Percentiles rank a stretch among this genome's conserved stretches.
Evolutionary conservation across 2,797 vertebrate species (phyloP).

Genomic region (Propithecus perrieri): DNA sequence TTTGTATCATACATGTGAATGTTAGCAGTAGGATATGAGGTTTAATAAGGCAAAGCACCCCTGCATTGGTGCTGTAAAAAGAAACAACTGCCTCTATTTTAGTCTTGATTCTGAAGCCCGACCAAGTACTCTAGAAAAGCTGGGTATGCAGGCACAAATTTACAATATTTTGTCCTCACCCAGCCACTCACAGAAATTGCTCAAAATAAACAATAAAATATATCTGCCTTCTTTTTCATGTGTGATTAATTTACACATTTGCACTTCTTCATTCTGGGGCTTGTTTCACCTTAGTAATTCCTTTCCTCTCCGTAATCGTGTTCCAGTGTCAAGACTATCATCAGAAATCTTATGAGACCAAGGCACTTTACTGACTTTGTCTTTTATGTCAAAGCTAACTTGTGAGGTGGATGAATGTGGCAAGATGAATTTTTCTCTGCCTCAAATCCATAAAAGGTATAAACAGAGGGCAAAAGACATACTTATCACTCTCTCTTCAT

Average conservation of each 20-base stretch:
- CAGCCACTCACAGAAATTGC: constrained; percentile 27
- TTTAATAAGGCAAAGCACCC: constrained; percentile 32
- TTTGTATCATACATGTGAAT: background rate
- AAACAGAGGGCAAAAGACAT: background rate
- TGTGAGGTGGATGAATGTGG: background rate
- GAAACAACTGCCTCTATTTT: background rate
- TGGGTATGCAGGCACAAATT: background rate
- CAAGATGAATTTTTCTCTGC: background rate
- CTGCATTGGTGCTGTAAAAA: background rate
- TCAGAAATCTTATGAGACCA: background rate
- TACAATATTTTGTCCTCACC: background rate
- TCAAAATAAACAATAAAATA: constrained; percentile 19
- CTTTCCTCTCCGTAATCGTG: background rate
- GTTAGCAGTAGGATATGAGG: background rate
- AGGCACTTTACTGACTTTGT: background rate
- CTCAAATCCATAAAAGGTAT: background rate
- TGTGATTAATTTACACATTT: background rate
- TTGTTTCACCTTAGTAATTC: background rate
- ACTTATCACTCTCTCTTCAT: background rate
- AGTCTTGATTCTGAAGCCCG: background rate
- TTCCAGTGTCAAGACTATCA: background rate
- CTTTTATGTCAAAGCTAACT: background rate
- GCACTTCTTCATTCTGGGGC: background rate
- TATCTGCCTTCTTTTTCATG: background rate
- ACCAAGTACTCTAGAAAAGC: background rate